These are phyloP conservation scores for Leptogaster cylindrica DNA, from an alignment of 2,888 invertebrate species.

Conservation along the genomic window DNA sequence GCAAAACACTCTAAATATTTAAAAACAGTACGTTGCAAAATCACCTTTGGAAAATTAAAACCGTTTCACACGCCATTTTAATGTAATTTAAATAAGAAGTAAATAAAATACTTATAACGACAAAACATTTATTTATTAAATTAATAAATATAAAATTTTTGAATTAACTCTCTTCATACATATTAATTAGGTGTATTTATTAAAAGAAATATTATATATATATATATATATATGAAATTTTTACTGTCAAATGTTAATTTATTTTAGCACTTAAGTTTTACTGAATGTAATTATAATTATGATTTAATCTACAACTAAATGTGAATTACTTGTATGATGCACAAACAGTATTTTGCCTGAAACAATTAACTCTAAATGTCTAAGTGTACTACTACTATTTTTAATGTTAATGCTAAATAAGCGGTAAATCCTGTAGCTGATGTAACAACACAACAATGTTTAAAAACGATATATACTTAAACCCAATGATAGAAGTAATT, in stretches of 20 bases:
- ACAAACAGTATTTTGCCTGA: conserved; percentile 42
- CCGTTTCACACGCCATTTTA: conserved; percentile 35
- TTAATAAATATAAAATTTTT: conserved; percentile 8
- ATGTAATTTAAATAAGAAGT: conserved; percentile 1
- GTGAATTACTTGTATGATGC: conserved; percentile 30
- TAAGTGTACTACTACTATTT: conserved; percentile 21
- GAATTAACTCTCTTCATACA: conserved; percentile 21
- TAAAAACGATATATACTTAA: conserved; percentile 14
- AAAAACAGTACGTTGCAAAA: no score
- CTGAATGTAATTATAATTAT: conserved; percentile 23
- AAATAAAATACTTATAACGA: conserved; percentile 12
- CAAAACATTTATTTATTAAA: conserved; percentile 31
- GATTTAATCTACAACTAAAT: no score
- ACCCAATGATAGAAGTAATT: conserved; percentile 35
- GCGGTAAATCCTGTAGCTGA: not conserved
- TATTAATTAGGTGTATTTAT: not conserved
- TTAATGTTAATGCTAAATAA: conserved; percentile 3
- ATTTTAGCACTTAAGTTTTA: conserved; percentile 35
- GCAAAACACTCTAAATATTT: no score
- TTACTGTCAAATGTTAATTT: conserved; percentile 14
- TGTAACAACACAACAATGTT: not conserved
- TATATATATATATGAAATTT: conserved; percentile 5
- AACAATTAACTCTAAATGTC: conserved; percentile 15
- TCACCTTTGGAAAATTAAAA: no score
- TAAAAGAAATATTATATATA: no score